phyloP scores from a whole-genome alignment of 2,113 vertebrate genomes.

The Podilymbus podiceps region DNA sequence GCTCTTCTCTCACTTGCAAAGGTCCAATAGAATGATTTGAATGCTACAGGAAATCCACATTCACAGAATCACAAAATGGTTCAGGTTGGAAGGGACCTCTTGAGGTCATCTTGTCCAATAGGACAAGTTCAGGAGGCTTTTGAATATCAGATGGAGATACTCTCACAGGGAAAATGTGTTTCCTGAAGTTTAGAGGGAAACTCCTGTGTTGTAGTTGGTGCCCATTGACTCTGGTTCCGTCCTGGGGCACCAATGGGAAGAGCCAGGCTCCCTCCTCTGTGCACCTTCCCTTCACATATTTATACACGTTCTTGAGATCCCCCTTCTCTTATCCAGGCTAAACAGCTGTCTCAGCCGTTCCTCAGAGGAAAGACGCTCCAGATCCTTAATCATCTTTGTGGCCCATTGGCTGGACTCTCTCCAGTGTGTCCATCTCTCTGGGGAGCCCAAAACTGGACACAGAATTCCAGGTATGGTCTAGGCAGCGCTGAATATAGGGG shows the following conservation, averaged over 20 bases:
- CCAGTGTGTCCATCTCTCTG: not conserved
- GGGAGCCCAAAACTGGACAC: not conserved
- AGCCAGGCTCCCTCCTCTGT: not conserved
- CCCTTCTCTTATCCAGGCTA: not conserved
- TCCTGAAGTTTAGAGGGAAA: not conserved
- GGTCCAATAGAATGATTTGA: not conserved
- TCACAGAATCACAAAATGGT: not conserved
- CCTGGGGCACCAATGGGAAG: not conserved
- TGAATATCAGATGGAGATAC: not conserved
- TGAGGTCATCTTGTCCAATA: not conserved
- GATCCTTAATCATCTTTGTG: not conserved
- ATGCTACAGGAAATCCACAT: not conserved
- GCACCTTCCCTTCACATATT: not conserved
- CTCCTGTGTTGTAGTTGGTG: not conserved
- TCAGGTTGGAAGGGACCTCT: not conserved
- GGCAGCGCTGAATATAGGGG: not conserved
- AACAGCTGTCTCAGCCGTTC: not conserved
- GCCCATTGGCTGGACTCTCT: not conserved
- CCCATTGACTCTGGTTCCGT: not conserved
- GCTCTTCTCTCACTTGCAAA: not conserved
- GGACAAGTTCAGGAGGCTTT: not conserved
- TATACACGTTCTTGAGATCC: not conserved
- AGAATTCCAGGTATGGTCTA: fast-evolving
- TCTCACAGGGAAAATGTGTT: not conserved
- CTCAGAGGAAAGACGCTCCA: not conserved